Base-by-base conservation (phyloP, 1,140 invertebrate species). In the Spodoptera litura region DNA sequence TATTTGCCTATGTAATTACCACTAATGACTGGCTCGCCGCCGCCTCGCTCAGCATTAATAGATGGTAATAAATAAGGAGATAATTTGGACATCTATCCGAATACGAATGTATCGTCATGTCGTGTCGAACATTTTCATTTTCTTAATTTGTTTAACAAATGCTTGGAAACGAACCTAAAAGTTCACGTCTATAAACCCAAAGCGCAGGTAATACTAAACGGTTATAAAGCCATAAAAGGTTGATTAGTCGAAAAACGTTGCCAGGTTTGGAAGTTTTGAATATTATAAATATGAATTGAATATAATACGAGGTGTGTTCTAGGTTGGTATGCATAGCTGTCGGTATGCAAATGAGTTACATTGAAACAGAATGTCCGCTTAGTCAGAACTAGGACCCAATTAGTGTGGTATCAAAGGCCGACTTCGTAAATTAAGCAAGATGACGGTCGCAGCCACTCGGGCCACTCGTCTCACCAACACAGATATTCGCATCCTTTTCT, bases 401-500 rank as follows among this genome's bases (percentile, higher is more conserved):
- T 91, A 93, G 83, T 78, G 83, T 62, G 72, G 83, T 73, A 83
- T 85, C 78, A 85, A 85, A 86, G 72, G 84, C 81, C 71, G 83
- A 80, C 72, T 68, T 83, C 83, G 84, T 87, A 92, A 90, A 88
- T 90, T 86, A 85, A 79, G 70, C 83, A 81, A 83, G 74, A 88
- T 87, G 87, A 88, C 85, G 79, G 8, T 44, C 73, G 44, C 20
- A 11, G 53, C 15, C 38, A 31, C 53, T 6, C 56, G 31, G 4
- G 53, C 15, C 38, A 31, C 53, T 6, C 56, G 31, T 4, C 66
- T 70, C 10, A 44, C 38, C 81, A 80, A 83, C 85, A 83, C 77
- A 84, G 79, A 85, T 80, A 84, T 89, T 87, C 82, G 77, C 68
- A 81, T 77, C 35, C 74, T 82, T 87, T 85, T 82, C 62, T 64